phyloP scores from a whole-genome alignment of 37 sponge, comb jelly and placozoan species.

The Amphimedon queenslandica region DNA sequence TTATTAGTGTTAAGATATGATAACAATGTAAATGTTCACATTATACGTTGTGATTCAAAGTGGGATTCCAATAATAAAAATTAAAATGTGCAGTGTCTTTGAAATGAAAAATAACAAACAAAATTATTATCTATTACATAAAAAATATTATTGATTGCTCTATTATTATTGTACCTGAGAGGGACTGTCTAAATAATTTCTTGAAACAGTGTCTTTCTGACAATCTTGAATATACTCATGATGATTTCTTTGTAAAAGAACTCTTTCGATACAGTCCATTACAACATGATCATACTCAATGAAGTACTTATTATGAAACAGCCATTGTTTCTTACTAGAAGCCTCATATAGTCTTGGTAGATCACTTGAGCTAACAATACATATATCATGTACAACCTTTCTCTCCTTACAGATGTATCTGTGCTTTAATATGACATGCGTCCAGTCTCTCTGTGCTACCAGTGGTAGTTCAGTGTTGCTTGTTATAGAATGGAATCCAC shows the following conservation, averaged over 20 bases:
- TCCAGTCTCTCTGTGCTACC: background rate
- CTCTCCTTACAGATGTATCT: background rate
- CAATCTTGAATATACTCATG: conserved; percentile 7
- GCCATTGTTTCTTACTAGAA: background rate
- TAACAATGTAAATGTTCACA: no score
- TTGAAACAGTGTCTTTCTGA: no score
- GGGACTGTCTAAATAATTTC: no score
- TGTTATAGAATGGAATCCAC: background rate
- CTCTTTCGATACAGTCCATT: conserved; percentile 11
- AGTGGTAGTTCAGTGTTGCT: background rate
- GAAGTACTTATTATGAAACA: background rate
- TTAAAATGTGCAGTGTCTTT: no score
- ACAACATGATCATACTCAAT: conserved; percentile 10
- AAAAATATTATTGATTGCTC: no score
- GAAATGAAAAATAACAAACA: no score
- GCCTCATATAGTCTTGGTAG: background rate
- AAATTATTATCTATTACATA: no score
- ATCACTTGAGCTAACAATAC: conserved; percentile 13
- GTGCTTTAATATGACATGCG: background rate
- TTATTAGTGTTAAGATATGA: no score
- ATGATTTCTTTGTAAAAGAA: background rate
- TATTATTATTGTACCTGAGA: no score
- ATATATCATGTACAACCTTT: conserved; percentile 6
- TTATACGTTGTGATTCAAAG: no score
- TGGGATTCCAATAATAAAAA: no score